phyloP scores from a whole-genome alignment of 2,113 vertebrate species.

The Elanus axillaris region DNA sequence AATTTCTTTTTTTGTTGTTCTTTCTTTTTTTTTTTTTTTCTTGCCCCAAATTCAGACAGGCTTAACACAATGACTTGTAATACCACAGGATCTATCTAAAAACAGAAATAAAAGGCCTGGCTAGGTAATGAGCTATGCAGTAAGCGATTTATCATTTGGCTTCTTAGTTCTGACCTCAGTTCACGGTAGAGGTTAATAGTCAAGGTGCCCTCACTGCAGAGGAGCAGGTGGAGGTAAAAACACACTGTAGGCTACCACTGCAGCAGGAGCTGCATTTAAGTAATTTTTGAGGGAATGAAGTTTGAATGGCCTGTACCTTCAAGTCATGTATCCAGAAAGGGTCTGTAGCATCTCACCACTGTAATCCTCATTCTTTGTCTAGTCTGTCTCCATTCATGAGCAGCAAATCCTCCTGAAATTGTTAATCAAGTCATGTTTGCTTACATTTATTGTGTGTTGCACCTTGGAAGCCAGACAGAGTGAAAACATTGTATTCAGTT shows the following conservation, averaged over 20 bases:
- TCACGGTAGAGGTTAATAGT: neutral
- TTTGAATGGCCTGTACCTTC: neutral
- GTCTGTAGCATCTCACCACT: neutral
- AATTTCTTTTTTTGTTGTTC: too few species aligned
- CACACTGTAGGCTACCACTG: neutral
- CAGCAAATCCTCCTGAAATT: neutral
- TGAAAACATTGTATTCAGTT: neutral
- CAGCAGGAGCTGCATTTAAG: neutral
- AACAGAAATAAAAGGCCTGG: neutral
- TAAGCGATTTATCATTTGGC: neutral
- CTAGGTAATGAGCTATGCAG: neutral
- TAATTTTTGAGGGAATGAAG: neutral
- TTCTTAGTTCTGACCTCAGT: neutral
- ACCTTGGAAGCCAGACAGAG: neutral
- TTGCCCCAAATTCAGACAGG: neutral
- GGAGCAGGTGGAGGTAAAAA: neutral
- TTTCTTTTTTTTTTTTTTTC: neutral
- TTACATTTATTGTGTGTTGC: neutral
- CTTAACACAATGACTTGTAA: neutral
- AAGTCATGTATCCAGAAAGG: neutral
- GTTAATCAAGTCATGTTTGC: neutral
- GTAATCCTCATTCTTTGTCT: neutral
- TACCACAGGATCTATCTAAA: neutral
- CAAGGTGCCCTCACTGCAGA: neutral
- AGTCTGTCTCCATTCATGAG: neutral